These are phyloP conservation scores for Zootermopsis nevadensis DNA, from an alignment of 2,888 invertebrate species.

Conservation along the genomic window DNA sequence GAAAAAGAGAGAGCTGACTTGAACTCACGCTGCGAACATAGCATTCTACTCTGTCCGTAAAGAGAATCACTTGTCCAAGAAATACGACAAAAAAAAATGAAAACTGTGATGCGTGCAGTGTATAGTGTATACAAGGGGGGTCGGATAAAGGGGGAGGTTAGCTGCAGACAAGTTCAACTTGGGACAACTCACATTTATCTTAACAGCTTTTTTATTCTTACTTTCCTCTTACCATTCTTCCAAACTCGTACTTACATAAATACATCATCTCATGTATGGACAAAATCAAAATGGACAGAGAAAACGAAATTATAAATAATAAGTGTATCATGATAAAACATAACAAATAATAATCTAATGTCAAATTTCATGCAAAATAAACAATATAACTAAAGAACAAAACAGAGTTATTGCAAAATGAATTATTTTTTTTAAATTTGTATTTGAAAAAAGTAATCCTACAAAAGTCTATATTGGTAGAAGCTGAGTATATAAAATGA, in stretches of 20 bases:
- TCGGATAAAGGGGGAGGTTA: background rate
- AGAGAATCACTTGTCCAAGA: conserved; percentile 26
- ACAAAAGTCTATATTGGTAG: no score
- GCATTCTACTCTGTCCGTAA: conserved; percentile 37
- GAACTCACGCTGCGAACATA: conserved; percentile 41
- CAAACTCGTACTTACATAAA: background rate
- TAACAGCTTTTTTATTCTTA: background rate
- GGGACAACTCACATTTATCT: conserved; percentile 22
- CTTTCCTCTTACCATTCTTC: background rate
- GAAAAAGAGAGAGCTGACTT: conserved; percentile 3
- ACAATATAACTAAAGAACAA: background rate
- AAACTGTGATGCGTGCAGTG: background rate
- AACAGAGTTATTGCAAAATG: background rate
- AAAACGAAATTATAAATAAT: background rate
- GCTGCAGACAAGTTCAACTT: conserved; percentile 10
- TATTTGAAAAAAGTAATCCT: no score
- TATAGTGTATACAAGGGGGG: background rate
- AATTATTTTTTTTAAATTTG: no score
- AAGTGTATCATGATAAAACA: background rate
- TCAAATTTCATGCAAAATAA: background rate
- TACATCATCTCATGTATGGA: background rate
- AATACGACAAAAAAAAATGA: background rate
- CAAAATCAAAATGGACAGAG: background rate
- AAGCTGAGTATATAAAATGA: no score
- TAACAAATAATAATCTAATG: background rate